Evolutionary conservation across 1,140 invertebrate genomes (phyloP), one percentile per base, ranked within the genome.

Genomic region (Pinna nobilis): DNA sequence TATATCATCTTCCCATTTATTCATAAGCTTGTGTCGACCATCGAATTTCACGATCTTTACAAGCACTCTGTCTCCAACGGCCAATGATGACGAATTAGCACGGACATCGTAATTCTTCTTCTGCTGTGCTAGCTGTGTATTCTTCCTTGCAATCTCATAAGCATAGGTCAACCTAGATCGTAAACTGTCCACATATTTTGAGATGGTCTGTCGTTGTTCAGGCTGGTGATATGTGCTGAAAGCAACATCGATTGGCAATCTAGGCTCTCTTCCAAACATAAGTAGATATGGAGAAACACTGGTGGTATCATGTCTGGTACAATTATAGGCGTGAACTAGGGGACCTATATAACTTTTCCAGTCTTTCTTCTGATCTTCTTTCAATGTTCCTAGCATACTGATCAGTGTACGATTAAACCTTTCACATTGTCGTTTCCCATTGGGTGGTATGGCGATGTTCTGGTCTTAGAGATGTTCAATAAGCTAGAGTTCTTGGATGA

Each of bases 361-460:
- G 35, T 61, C 63, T 18, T 25, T 35, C 37, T 76, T 76, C 44
- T 67, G 33, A 4, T 61, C 37, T 60, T 23, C 20, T 2, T 67
- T 23, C 15, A 76, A 50, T 44, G 74, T 76, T 25, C 74, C 63
- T n/a, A 76, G 57, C 68, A 76, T 76, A 28, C 68, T 61, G 20
- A 72, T 35, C 13, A 76, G 28, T 20, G 61, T 76, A 33, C 61
- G 33, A 60, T 72, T 76, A 37, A 73, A 67, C 15, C 69, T 28
- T 55, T 73, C 30, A 23, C 60, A 44, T 15, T 23, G 20, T 23
- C 60, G n/a, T 9, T 59, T 59, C 28, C 55, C 55, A 59, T 47
- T 35, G 67, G 50, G 55, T 70, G 67, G 18, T 59, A 59, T 32
- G 55, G 55, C 33, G 55, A 32, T 25, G 55, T 59, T 18, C 55